Conservation (phyloP, 2,797 vertebrate genomes). For the Tragopan temminckii region DNA sequence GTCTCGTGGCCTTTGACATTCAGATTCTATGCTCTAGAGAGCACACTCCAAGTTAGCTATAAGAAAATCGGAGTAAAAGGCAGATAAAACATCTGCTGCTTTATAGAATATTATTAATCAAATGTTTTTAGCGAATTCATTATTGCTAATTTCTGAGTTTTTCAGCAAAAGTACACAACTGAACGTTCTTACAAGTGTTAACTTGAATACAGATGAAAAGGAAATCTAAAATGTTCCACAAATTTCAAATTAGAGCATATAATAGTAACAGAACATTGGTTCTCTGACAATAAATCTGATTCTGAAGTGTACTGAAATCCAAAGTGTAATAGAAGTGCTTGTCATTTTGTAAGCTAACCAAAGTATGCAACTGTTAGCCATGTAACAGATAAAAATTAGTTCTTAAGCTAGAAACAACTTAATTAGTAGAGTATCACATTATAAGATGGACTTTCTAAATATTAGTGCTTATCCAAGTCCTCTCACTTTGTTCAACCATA, state of each 20-base stretch:
- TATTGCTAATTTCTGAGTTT: neutral
- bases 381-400: neutral
- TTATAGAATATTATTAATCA: neutral
- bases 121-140: neutral
- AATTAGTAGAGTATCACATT: neutral
- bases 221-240: neutral
- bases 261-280: neutral
- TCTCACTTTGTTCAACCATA: neutral
- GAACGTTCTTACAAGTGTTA: neutral
- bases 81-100: neutral
- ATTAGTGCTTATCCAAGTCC: neutral
- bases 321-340: neutral
- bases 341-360: neutral
- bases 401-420: neutral
- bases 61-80: neutral
- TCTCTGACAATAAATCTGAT: neutral
- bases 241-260: neutral
- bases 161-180: neutral
- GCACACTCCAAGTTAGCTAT: neutral
- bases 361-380: neutral
- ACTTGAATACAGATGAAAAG: neutral
- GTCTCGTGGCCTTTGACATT: neutral
- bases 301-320: neutral
- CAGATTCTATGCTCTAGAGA: constrained; percentile 1
- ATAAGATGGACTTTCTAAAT: neutral